Conservation (phyloP, 2,888 invertebrate genomes). For the Prosapia bicincta region DNA sequence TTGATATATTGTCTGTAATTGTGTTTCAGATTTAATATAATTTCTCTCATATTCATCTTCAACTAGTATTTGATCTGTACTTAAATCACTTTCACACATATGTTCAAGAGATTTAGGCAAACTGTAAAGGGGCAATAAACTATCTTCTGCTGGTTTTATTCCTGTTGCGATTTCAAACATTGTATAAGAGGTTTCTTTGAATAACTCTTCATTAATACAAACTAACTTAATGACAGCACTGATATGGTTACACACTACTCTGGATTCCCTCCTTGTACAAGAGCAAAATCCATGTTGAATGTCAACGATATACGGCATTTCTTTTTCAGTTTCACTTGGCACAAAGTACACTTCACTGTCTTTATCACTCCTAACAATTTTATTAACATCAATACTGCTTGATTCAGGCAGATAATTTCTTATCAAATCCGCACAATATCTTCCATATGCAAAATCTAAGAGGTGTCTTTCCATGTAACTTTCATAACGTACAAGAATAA, state of each 20-base stretch:
- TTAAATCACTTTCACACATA: background rate
- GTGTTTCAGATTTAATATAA: background rate
- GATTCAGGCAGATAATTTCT: background rate
- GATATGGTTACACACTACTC: background rate
- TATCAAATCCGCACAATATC: background rate
- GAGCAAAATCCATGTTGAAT: background rate
- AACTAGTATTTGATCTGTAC: background rate
- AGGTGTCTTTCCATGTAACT: background rate
- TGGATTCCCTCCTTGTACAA: background rate
- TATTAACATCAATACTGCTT: background rate
- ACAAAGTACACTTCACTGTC: background rate
- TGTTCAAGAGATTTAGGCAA: background rate
- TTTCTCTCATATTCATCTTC: background rate
- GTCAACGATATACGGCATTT: background rate
- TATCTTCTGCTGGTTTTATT: background rate
- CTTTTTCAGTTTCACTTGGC: background rate
- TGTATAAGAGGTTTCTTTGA: background rate
- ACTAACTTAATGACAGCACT: background rate
- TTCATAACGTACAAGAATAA: background rate
- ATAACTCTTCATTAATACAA: background rate
- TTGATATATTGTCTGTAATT: background rate
- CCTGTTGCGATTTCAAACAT: background rate
- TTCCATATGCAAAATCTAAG: background rate
- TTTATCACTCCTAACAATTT: background rate
- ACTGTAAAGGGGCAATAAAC: background rate